Conservation (phyloP, 2,888 invertebrate genomes). For the Tholera decimalis region DNA sequence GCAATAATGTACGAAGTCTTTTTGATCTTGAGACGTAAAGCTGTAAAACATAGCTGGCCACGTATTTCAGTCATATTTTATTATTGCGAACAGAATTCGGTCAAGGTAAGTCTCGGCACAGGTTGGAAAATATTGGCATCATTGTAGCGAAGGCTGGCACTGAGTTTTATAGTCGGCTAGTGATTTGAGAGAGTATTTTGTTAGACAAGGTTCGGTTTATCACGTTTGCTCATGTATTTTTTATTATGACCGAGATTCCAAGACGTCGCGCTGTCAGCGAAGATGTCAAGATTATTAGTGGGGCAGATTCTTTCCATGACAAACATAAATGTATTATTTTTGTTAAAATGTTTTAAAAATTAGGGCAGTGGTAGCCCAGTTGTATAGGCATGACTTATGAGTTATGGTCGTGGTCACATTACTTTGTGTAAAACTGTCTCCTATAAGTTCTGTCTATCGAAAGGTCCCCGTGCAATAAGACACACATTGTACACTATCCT, state of each 20-base stretch:
- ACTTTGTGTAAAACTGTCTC: too few species aligned
- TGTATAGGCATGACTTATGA: too few species aligned
- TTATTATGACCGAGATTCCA: constrained; percentile 15
- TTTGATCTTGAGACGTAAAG: constrained; percentile 57
- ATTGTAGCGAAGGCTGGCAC: constrained; percentile 44
- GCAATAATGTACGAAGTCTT: constrained; percentile 48
- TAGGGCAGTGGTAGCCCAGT: too few species aligned
- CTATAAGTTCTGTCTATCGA: too few species aligned
- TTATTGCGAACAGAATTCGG: constrained; percentile 67
- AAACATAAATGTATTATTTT: not conserved
- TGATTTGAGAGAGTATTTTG: constrained; percentile 30
- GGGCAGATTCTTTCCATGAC: not conserved
- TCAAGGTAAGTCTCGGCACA: constrained; percentile 68
- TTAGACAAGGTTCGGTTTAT: constrained; percentile 2
- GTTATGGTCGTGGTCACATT: too few species aligned
- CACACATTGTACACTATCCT: too few species aligned
- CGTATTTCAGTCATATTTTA: constrained; percentile 72
- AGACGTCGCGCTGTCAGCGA: not conserved
- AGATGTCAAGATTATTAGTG: not conserved
- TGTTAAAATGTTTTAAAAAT: too few species aligned
- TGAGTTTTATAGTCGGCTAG: constrained; percentile 42
- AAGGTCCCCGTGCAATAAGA: too few species aligned
- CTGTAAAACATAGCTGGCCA: constrained; percentile 65
- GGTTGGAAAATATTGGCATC: constrained; percentile 58
- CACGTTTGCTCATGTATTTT: constrained; percentile 23